Percentiles rank a stretch among this genome's conserved stretches.
Evolutionary conservation across 2,888 invertebrate species (phyloP).

Genomic region (Protula sp.): DNA sequence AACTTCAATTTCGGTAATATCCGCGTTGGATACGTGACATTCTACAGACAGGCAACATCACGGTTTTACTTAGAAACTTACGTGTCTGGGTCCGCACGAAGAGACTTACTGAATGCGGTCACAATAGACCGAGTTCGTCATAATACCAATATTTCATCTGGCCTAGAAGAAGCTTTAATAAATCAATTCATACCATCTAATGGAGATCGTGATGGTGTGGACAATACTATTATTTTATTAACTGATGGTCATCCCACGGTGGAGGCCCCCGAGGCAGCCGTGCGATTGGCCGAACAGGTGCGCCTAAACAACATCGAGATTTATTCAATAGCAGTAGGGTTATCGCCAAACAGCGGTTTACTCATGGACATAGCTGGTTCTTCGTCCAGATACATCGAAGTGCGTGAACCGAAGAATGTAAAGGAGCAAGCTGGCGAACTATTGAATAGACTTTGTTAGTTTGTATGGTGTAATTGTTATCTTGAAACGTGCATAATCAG

Average conservation of each 20-base stretch:
- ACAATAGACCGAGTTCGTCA: conserved; percentile 13
- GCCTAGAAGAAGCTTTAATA: conserved; percentile 3
- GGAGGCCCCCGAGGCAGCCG: not conserved
- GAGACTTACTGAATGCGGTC: conserved; percentile 23
- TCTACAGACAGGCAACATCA: conserved; percentile 7
- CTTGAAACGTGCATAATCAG: too few relatives aligned
- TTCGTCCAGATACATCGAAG: not conserved
- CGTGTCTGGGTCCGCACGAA: conserved; percentile 7
- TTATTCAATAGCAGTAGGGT: conserved; percentile 9
- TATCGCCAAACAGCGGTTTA: not conserved
- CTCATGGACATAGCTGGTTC: conserved; percentile 9
- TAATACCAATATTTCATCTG: conserved; percentile 18
- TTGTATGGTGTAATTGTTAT: too few relatives aligned
- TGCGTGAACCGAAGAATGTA: conserved; percentile 3
- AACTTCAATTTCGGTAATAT: conserved; percentile 18
- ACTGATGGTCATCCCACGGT: conserved; percentile 17
- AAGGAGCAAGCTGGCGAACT: conserved; percentile 1
- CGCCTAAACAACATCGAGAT: not conserved
- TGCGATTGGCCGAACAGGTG: not conserved
- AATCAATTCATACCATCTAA: conserved; percentile 5
- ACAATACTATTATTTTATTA: conserved; percentile 13
- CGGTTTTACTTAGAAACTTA: conserved; percentile 19
- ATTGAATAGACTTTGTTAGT: conserved; percentile 11
- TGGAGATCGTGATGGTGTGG: conserved; percentile 15
- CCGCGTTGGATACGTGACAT: conserved; percentile 17